A percentile compares a stretch with the other conserved stretches of the same genome.
Evolutionary conservation across 2,888 invertebrate species (phyloP).

Genomic region (Metellina segmentata): DNA sequence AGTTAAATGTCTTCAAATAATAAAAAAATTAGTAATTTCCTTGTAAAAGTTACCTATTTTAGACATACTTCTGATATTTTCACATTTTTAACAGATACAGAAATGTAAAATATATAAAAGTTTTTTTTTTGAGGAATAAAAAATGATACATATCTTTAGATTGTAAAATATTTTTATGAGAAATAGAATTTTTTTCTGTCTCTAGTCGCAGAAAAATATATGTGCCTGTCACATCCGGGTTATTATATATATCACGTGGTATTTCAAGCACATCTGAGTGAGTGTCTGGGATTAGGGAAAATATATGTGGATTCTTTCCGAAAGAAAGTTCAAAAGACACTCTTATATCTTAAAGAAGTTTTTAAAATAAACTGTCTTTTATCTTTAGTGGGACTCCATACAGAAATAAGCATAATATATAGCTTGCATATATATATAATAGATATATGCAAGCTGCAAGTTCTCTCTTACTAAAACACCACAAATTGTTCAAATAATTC

Average conservation of each 20-base stretch:
- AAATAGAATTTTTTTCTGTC: background rate
- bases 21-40: too few relatives aligned
- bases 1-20: too few relatives aligned
- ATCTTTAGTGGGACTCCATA: too few relatives aligned
- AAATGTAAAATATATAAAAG: background rate
- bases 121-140: background rate
- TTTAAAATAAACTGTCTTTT: too few relatives aligned
- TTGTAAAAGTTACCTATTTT: too few relatives aligned
- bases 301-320: slow-evolving; percentile 10
- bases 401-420: too few relatives aligned
- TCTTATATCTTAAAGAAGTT: too few relatives aligned
- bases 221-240: slow-evolving; percentile 11
- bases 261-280: slow-evolving; percentile 10
- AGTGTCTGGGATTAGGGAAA: slow-evolving; percentile 2
- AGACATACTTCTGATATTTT: background rate
- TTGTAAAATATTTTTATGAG: background rate
- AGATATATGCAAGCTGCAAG: too few relatives aligned
- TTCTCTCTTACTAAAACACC: too few relatives aligned
- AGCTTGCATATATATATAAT: too few relatives aligned
- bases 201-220: background rate
- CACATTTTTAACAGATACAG: background rate
- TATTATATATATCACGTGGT: slow-evolving; percentile 16
- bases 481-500: too few relatives aligned
- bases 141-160: background rate
- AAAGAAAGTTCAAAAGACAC: background rate